A percentile compares a stretch with the other conserved stretches of the same genome.
Conservation (phyloP, 2,888 invertebrate genomes). For the Chrysina gloriosa region DNA sequence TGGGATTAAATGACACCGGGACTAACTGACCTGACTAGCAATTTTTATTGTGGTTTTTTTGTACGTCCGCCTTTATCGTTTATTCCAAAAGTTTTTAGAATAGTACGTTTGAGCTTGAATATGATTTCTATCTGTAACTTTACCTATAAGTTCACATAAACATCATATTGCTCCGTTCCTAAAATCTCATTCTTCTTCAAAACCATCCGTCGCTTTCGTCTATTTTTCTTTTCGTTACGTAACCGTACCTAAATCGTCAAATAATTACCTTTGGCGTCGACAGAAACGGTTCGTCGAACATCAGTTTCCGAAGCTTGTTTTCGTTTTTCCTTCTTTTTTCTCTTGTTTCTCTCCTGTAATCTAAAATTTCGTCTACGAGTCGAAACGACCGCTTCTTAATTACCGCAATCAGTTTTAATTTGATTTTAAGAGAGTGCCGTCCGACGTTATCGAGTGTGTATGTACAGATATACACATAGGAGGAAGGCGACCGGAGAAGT, state of each 20-base stretch:
- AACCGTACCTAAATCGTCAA: neutral
- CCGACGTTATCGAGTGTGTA: neutral
- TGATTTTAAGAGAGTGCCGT: conserved; percentile 23
- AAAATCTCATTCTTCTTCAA: too few relatives aligned
- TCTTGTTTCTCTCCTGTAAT: neutral
- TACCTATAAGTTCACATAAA: too few relatives aligned
- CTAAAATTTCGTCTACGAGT: neutral
- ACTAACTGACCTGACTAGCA: too few relatives aligned
- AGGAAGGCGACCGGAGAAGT: neutral
- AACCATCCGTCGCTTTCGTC: too few relatives aligned
- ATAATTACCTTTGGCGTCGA: neutral
- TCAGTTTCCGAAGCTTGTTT: neutral
- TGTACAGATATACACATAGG: neutral
- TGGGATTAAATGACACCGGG: too few relatives aligned
- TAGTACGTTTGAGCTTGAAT: too few relatives aligned
- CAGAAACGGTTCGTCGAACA: neutral
- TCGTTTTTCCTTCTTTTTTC: neutral
- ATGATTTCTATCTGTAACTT: too few relatives aligned
- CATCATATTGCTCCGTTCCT: too few relatives aligned
- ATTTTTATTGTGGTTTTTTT: too few relatives aligned
- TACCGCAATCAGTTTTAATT: conserved; percentile 34
- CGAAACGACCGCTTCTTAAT: conserved; percentile 18
- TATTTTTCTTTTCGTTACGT: neutral
- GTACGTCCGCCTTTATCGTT: too few relatives aligned
- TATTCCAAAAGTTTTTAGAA: too few relatives aligned